These are phyloP conservation scores for Tilapia sparmanii DNA, from an alignment of 2,113 vertebrate species.

Conservation along the genomic window DNA sequence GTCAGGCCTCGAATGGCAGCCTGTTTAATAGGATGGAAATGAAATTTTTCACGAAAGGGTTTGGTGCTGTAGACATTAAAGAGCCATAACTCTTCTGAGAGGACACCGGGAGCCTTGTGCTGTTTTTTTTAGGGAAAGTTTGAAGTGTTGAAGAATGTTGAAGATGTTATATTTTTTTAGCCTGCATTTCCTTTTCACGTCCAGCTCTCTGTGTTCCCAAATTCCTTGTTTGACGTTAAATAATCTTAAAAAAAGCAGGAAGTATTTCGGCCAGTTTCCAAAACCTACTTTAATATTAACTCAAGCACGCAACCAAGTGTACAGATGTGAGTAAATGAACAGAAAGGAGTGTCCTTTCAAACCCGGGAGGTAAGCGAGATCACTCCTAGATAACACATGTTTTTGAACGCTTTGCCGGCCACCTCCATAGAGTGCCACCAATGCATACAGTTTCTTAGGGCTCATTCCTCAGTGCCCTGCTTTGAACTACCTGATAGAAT, in stretches of 20 bases:
- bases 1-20: slow-evolving; percentile 7
- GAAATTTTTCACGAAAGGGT: slow-evolving; percentile 11
- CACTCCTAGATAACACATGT: slow-evolving; percentile 48
- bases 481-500: slow-evolving; percentile 68
- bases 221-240: slow-evolving; percentile 48
- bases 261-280: slow-evolving; percentile 59
- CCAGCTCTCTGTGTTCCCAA: slow-evolving; percentile 9
- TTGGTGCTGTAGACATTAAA: slow-evolving; percentile 1
- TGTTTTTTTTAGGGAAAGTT: slow-evolving; percentile 19
- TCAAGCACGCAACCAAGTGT: slow-evolving; percentile 71
- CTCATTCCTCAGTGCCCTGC: slow-evolving; percentile 36
- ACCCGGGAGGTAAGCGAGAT: slow-evolving; percentile 71
- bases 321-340: slow-evolving; percentile 64
- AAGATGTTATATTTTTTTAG: slow-evolving; percentile 19
- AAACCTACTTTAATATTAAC: slow-evolving; percentile 70
- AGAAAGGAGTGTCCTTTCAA: slow-evolving; percentile 61
- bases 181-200: slow-evolving; percentile 55
- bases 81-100: slow-evolving; percentile 6
- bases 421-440: slow-evolving; percentile 47
- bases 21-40: slow-evolving; percentile 40
- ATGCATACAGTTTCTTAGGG: slow-evolving; percentile 49
- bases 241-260: slow-evolving; percentile 57
- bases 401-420: slow-evolving; percentile 48
- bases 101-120: neutral
- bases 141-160: slow-evolving; percentile 7